phyloP scores from a whole-genome alignment of 2,888 invertebrate genomes.

The Neoaliturus tenellus region DNA sequence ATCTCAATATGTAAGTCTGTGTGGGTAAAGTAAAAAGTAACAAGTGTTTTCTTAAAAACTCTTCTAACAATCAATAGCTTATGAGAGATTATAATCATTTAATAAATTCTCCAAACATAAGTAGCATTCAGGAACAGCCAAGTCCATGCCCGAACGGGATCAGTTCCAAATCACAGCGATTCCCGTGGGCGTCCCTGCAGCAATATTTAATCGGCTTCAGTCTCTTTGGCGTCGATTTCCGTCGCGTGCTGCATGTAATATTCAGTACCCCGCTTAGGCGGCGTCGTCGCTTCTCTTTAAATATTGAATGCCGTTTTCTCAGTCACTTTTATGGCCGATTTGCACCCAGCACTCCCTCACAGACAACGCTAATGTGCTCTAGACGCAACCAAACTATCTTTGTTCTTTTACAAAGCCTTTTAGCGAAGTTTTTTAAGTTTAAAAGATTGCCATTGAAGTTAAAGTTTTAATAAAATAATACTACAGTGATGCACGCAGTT shows the following conservation, averaged over 20 bases:
- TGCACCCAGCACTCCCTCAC: background rate
- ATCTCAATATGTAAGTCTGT: too few relatives aligned
- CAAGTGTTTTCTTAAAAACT: too few relatives aligned
- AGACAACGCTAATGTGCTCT: background rate
- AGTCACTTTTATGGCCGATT: background rate
- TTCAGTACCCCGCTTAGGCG: slow-evolving; percentile 9
- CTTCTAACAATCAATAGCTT: too few relatives aligned
- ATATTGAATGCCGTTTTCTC: slow-evolving; percentile 16
- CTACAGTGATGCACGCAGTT: too few relatives aligned
- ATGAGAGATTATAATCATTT: too few relatives aligned
- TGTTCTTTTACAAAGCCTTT: too few relatives aligned
- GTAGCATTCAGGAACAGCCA: too few relatives aligned
- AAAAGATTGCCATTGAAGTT: too few relatives aligned
- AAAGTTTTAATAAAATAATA: too few relatives aligned
- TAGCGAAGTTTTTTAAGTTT: too few relatives aligned
- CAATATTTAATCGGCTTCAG: background rate
- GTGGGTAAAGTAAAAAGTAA: too few relatives aligned
- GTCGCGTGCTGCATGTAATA: slow-evolving; percentile 23
- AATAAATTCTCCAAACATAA: too few relatives aligned
- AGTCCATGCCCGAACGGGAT: background rate
- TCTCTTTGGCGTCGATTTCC: background rate
- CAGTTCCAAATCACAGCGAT: background rate
- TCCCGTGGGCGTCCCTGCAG: background rate
- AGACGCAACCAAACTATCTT: background rate
- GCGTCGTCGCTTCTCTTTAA: slow-evolving; percentile 13